A percentile compares a stretch with the other conserved stretches of the same genome.
Evolutionary conservation across 1,140 invertebrate genomes (phyloP).

Genomic region (Eueides isabella): DNA sequence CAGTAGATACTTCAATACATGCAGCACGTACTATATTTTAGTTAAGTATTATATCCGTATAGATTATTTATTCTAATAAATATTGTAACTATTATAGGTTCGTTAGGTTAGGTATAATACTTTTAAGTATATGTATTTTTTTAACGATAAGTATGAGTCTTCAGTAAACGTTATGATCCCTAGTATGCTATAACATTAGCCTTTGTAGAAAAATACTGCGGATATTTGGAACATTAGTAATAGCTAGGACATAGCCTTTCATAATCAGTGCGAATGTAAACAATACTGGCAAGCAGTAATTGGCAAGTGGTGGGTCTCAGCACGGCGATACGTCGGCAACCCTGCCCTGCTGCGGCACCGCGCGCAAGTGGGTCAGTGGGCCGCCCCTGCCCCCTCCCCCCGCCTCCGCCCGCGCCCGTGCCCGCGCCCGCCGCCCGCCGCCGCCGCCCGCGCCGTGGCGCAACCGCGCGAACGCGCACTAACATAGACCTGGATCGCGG

Average conservation of each 20-base stretch:
- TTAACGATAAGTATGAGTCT: too few species aligned
- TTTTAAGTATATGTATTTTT: too few species aligned
- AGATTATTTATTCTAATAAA: too few species aligned
- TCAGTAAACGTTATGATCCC: too few species aligned
- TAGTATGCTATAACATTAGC: too few species aligned
- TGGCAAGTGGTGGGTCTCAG: slow-evolving; percentile 51
- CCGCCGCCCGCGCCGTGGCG: slow-evolving; percentile 73
- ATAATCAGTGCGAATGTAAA: slow-evolving; percentile 72
- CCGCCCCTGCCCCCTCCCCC: slow-evolving; percentile 64
- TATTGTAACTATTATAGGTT: too few species aligned
- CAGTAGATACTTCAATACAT: neutral
- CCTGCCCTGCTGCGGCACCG: slow-evolving; percentile 80
- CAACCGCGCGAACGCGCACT: slow-evolving; percentile 81
- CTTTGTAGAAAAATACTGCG: neutral
- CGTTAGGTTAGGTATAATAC: too few species aligned
- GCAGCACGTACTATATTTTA: neutral
- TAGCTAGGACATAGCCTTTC: slow-evolving; percentile 31
- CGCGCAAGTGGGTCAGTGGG: slow-evolving; percentile 87
- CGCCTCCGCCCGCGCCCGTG: slow-evolving; percentile 43
- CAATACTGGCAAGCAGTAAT: slow-evolving; percentile 59
- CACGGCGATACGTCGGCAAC: slow-evolving; percentile 51
- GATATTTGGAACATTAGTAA: neutral
- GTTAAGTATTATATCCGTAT: too few species aligned
- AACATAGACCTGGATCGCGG: slow-evolving; percentile 87
- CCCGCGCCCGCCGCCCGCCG: slow-evolving; percentile 1